These are phyloP conservation scores for Rhynchophorus ferrugineus DNA, from an alignment of 1,140 invertebrate species.

Conservation along the genomic window DNA sequence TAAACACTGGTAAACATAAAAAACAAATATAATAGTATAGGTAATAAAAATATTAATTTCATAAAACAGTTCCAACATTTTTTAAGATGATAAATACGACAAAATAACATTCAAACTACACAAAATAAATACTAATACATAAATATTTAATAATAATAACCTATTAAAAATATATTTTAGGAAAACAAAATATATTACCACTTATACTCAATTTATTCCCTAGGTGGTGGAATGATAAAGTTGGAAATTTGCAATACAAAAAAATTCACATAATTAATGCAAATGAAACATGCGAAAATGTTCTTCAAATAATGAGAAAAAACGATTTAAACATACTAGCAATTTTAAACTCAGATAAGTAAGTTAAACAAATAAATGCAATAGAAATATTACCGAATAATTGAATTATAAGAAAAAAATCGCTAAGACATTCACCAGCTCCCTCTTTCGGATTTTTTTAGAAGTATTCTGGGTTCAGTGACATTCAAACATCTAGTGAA, in stretches of 20 bases:
- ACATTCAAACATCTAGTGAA: constrained; percentile 65
- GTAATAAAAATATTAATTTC: too few relatives aligned
- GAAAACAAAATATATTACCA: too few relatives aligned
- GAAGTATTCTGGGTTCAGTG: constrained; percentile 61
- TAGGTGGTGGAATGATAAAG: constrained; percentile 68
- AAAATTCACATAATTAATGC: constrained; percentile 52
- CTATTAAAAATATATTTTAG: constrained; percentile 21
- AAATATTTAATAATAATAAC: neutral
- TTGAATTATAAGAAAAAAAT: too few relatives aligned
- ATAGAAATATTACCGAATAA: too few relatives aligned
- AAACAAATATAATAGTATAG: too few relatives aligned
- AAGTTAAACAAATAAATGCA: constrained; percentile 28
- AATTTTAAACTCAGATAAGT: constrained; percentile 57
- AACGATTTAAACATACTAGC: constrained; percentile 62
- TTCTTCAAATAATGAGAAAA: constrained; percentile 62
- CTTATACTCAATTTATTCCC: too few relatives aligned
- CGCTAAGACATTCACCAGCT: too few relatives aligned
- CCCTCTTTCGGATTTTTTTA: too few relatives aligned
- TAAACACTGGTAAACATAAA: constrained; percentile 48
- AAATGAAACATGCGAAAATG: constrained; percentile 54
- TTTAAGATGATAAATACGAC: too few relatives aligned
- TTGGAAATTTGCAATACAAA: constrained; percentile 52
- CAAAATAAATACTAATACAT: neutral
- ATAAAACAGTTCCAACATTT: too few relatives aligned
- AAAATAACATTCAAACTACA: too few relatives aligned